Base-by-base conservation (phyloP, 2,113 vertebrate genomes). In the Dendrocopos noguchii region DNA sequence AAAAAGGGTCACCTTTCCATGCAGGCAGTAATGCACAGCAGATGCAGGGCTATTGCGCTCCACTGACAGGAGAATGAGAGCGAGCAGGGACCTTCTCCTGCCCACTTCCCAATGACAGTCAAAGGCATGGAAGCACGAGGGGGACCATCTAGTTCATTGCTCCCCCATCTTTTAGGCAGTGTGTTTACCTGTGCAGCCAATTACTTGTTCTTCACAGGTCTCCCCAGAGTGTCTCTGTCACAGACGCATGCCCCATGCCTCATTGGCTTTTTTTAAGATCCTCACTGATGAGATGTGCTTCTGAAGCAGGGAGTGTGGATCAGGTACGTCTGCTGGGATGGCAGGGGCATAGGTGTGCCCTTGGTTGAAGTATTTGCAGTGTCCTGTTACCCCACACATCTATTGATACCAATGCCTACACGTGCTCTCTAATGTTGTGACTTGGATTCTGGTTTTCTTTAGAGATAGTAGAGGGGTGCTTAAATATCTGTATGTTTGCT, bases 401-500 rank as follows among this genome's bases (percentile, higher is more conserved):
- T 0, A 0, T 46, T 1, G 7, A 24, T n/a, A 8, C 21, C 5
- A 7, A 12, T 13, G 20, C 33, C 47, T 15, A 2, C 1, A 0
- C 1, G 6, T 12, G 15, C 47, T 70, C 57, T 34, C 36, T 31
- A 4, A 50, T 0, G 2, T 50, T n/a, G 71, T 12, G 13, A 7
- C 50, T 53, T 22, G 2, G 17, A 27, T 60, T 46, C 29, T 47
- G 34, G 55, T 72, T 64, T 61, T 56, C 53, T 10, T 39, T 5
- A 22, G 70, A 65, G 57, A 34, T 65, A 2, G 1, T 2, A 27
- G 22, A 55, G 27, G 15, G 20, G 1, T 67, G 8, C 15, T 44
- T 4, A 15, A 19, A 0, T 56, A 47, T 22, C 29, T 10, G 1
- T 36, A 3, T 60, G 29, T 33, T 67, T 36, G 28, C 17, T 4